phyloP scores from a whole-genome alignment of 2,888 invertebrate genomes.

The Anagyrus pseudococci region DNA sequence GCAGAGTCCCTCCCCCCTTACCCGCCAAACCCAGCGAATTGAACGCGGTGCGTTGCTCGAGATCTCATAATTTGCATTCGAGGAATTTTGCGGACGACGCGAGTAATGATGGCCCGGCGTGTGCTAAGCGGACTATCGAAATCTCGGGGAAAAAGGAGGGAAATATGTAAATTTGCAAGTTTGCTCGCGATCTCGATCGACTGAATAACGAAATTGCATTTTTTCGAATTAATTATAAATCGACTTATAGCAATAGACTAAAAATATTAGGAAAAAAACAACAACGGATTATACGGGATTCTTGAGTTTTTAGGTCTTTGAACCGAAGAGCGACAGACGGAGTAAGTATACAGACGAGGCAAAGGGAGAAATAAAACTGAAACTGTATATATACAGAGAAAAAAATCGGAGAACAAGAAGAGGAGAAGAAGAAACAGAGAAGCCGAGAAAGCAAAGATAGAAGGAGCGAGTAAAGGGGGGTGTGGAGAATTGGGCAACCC shows the following conservation, averaged over 20 bases:
- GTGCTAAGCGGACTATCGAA: no score
- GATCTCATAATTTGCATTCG: slow-evolving; percentile 35
- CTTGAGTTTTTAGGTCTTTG: slow-evolving; percentile 31
- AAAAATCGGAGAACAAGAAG: slow-evolving; percentile 21
- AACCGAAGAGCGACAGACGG: slow-evolving; percentile 23
- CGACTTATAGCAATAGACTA: no score
- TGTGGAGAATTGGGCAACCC: slow-evolving; percentile 14
- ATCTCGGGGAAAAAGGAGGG: no score
- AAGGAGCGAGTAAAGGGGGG: slow-evolving; percentile 33
- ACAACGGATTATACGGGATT: background rate
- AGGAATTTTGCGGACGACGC: slow-evolving; percentile 34
- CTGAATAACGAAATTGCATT: no score
- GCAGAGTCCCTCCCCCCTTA: background rate
- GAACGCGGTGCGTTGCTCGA: no score
- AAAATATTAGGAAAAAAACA: no score
- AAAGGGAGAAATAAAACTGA: slow-evolving; percentile 39
- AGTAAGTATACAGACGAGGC: slow-evolving; percentile 25
- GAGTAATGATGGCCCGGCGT: no score
- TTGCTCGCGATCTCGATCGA: no score
- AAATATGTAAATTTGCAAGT: no score
- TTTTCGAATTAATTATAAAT: no score
- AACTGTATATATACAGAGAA: slow-evolving; percentile 29
- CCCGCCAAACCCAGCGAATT: no score
- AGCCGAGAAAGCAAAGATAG: slow-evolving; percentile 11
- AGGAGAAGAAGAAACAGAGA: background rate